Evolutionary conservation across 2,888 invertebrate species (phyloP).

Genomic region (Dysmachus trigonus): DNA sequence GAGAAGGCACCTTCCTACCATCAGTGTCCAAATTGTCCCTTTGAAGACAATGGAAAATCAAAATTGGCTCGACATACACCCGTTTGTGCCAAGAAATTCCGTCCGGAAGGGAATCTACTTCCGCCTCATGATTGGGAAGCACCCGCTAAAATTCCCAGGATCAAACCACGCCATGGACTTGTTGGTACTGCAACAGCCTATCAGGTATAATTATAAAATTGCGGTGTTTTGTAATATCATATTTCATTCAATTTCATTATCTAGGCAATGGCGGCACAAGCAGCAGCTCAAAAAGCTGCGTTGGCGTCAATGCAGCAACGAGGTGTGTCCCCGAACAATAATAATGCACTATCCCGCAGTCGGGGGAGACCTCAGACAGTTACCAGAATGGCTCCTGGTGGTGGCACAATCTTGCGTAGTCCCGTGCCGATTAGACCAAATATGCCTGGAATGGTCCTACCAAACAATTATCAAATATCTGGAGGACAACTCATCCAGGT

Average conservation of each 20-base stretch:
- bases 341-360: slow-evolving; percentile 54
- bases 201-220: slow-evolving; percentile 56
- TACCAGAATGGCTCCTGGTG: slow-evolving; percentile 55
- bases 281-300: slow-evolving; percentile 63
- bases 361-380: slow-evolving; percentile 60
- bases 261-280: slow-evolving; percentile 65
- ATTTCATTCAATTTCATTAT: background rate
- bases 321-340: slow-evolving; percentile 16
- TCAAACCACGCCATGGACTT: slow-evolving; percentile 63
- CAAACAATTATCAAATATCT: slow-evolving; percentile 62
- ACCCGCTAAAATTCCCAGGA: slow-evolving; percentile 87
- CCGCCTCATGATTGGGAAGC: slow-evolving; percentile 93
- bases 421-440: slow-evolving; percentile 53
- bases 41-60: slow-evolving; percentile 92
- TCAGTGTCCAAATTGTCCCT: slow-evolving; percentile 92
- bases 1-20: slow-evolving; percentile 88
- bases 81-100: slow-evolving; percentile 89
- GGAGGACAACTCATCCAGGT: slow-evolving; percentile 63
- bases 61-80: slow-evolving; percentile 88
- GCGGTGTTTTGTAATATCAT: background rate
- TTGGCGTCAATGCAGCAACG: slow-evolving; percentile 59
- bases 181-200: slow-evolving; percentile 65
- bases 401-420: slow-evolving; percentile 48
- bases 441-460: slow-evolving; percentile 59
- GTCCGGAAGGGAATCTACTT: slow-evolving; percentile 84